Percentiles rank a stretch among this genome's conserved stretches.
These are phyloP conservation scores for Lamellibrachia luymesi DNA, from an alignment of 1,140 invertebrate species.

Conservation along the genomic window DNA sequence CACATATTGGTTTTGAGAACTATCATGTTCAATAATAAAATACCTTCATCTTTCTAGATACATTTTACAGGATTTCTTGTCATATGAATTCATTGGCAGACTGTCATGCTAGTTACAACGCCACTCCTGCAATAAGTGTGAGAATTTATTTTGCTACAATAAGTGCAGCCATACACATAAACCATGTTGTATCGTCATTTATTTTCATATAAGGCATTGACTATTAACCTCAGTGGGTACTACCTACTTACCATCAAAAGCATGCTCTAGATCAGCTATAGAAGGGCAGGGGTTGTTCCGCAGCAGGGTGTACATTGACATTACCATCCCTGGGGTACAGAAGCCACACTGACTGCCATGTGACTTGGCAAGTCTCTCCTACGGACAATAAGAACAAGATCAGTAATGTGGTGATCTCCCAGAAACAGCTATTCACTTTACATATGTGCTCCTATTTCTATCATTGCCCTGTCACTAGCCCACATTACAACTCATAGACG, in stretches of 20 bases:
- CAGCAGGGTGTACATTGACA: constrained; percentile 55
- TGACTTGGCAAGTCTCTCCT: constrained; percentile 50
- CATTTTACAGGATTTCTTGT: too few relatives aligned
- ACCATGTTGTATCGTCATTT: background rate
- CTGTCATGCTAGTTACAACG: too few relatives aligned
- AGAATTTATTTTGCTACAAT: too few relatives aligned
- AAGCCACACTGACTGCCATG: constrained; percentile 57
- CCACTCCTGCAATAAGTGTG: too few relatives aligned
- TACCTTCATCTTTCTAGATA: too few relatives aligned
- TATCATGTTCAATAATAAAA: too few relatives aligned
- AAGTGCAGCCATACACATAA: too few relatives aligned
- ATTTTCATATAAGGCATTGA: background rate
- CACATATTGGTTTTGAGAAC: background rate
- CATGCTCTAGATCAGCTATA: background rate
- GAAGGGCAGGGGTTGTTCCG: constrained; percentile 46
- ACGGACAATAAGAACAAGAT: background rate
- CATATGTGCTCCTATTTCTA: background rate
- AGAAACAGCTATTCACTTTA: background rate
- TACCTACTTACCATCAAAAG: constrained; percentile 15
- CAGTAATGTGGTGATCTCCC: constrained; percentile 4
- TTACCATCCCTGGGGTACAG: constrained; percentile 56
- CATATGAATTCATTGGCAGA: too few relatives aligned
- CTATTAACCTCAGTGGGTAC: background rate
- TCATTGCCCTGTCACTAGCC: background rate
- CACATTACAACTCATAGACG: too few relatives aligned